A percentile compares a stretch with the other conserved stretches of the same genome.
Evolutionary conservation across 2,888 invertebrate genomes (phyloP).

Genomic region (Apeira syringaria): DNA sequence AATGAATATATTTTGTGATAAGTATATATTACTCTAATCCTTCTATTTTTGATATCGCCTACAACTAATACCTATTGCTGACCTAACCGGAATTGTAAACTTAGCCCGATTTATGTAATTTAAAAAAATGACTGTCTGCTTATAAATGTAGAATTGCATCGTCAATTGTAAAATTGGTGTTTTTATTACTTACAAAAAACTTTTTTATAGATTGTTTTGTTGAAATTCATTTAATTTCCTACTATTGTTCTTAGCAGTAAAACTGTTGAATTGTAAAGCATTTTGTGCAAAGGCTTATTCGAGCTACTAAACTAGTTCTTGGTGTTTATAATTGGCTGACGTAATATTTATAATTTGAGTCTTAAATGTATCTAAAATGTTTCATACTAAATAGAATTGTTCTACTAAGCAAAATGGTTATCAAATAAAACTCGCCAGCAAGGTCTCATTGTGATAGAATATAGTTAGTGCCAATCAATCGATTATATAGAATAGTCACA

Average conservation of each 20-base stretch:
- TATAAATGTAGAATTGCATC: slow-evolving; percentile 43
- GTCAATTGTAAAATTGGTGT: slow-evolving; percentile 54
- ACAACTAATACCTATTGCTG: slow-evolving; percentile 72
- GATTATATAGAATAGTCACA: slow-evolving; percentile 7
- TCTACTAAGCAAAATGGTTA: slow-evolving; percentile 18
- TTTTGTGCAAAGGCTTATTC: slow-evolving; percentile 25
- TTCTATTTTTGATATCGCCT: slow-evolving; percentile 83
- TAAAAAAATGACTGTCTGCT: slow-evolving; percentile 33
- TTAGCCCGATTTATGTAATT: slow-evolving; percentile 50
- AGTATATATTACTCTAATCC: slow-evolving; percentile 75
- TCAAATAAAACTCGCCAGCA: slow-evolving; percentile 41
- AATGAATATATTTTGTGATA: slow-evolving; percentile 83
- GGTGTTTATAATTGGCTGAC: slow-evolving; percentile 7
- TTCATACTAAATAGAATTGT: slow-evolving; percentile 19
- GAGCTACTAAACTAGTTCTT: slow-evolving; percentile 17
- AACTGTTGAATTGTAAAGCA: slow-evolving; percentile 16
- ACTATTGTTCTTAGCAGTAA: slow-evolving; percentile 24
- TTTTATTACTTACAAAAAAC: too few relatives aligned
- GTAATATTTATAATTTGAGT: slow-evolving; percentile 1
- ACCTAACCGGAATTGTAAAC: slow-evolving; percentile 65
- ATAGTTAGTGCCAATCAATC: slow-evolving; percentile 70
- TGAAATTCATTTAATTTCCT: slow-evolving; percentile 21
- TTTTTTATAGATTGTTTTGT: too few relatives aligned
- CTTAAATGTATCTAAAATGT: slow-evolving; percentile 3
- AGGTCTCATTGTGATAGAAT: slow-evolving; percentile 71